phyloP scores from a whole-genome alignment of 2,113 vertebrate species.

The Rousettus leschenaultii region DNA sequence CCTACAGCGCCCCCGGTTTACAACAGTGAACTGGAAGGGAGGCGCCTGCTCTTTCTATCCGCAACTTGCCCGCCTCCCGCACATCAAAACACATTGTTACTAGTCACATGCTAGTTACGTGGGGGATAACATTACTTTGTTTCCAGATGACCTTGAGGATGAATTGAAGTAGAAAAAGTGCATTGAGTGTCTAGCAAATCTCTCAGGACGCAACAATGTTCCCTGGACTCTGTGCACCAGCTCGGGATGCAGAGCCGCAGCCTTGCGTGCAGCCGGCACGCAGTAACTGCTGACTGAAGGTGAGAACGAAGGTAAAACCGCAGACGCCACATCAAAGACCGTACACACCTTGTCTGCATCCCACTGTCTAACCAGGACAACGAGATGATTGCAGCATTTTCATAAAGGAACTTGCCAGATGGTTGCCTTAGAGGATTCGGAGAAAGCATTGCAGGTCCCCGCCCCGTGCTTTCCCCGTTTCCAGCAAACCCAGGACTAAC shows the following conservation, averaged over 20 bases:
- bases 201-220: neutral
- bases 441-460: accelerated
- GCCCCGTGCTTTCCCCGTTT: neutral
- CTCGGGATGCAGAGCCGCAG: neutral
- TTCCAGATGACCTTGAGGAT: neutral
- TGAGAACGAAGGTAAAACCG: neutral
- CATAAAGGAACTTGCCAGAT: neutral
- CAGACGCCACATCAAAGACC: neutral
- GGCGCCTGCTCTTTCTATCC: neutral
- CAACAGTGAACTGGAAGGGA: neutral
- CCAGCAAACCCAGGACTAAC: neutral
- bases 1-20: too few relatives aligned
- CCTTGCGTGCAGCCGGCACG: neutral
- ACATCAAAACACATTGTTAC: too few relatives aligned
- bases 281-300: neutral
- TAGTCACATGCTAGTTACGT: neutral
- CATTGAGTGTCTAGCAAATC: accelerated
- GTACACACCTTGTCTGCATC: neutral
- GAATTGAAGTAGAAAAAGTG: neutral
- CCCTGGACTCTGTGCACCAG: accelerated
- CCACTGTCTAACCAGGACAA: neutral
- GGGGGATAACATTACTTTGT: neutral
- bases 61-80: neutral
- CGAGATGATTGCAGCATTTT: neutral
- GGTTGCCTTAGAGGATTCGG: neutral